Conservation (phyloP, 2,888 invertebrate species). For the Chromoteleia sp. region DNA sequence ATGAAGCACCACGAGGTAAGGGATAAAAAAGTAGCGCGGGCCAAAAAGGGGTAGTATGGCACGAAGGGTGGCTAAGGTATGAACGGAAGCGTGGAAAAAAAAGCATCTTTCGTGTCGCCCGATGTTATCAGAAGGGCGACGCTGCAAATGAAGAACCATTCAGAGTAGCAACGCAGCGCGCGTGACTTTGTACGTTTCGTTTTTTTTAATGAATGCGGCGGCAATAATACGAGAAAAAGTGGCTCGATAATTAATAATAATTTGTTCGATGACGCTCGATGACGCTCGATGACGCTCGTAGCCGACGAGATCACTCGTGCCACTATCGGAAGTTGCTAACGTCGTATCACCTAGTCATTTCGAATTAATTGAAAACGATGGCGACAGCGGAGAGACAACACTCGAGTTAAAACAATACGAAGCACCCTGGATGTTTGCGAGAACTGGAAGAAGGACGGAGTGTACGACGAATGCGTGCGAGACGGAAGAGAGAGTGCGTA, state of each 20-base stretch:
- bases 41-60: constrained; percentile 30
- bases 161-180: constrained; percentile 44
- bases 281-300: constrained; percentile 30
- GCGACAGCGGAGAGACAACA: constrained; percentile 76
- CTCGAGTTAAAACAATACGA: constrained; percentile 79
- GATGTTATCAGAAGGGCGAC: constrained; percentile 55
- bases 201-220: constrained; percentile 81
- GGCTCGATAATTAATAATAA: constrained; percentile 82
- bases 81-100: constrained; percentile 55
- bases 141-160: constrained; percentile 71
- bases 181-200: constrained; percentile 65
- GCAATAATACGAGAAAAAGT: constrained; percentile 75
- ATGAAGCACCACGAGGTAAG: constrained; percentile 14
- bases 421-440: constrained; percentile 71
- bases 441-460: not conserved
- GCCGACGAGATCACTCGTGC: constrained; percentile 62
- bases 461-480: constrained; percentile 17
- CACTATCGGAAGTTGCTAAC: constrained; percentile 68
- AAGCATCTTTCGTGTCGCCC: constrained; percentile 45
- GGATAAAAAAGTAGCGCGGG: not conserved
- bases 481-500: constrained; percentile 54
- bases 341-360: constrained; percentile 78
- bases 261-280: constrained; percentile 72
- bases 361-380: constrained; percentile 82
- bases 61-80: constrained; percentile 28